A percentile compares a stretch with the other conserved stretches of the same genome.
phyloP scores from a whole-genome alignment of 2,113 vertebrate species.

The Vanacampus margaritifer region DNA sequence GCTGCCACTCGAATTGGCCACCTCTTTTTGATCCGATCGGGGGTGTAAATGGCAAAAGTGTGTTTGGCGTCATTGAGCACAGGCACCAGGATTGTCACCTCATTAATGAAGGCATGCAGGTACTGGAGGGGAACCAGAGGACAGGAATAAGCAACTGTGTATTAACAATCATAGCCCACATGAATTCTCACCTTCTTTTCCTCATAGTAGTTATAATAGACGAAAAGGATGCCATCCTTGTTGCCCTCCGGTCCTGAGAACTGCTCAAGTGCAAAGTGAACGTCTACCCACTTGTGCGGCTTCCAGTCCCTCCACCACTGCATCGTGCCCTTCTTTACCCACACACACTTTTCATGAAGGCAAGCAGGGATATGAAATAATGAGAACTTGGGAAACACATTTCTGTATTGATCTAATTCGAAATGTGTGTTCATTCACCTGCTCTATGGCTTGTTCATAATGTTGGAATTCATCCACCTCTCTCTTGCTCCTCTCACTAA shows the following conservation, averaged over 20 bases:
- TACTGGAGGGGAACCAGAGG: constrained; percentile 72
- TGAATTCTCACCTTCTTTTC: constrained; percentile 89
- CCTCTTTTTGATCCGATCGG: constrained; percentile 88
- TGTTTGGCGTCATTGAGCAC: constrained; percentile 88
- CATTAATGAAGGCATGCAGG: constrained; percentile 92
- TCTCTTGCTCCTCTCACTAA: constrained; percentile 85
- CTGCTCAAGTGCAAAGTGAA: constrained; percentile 91
- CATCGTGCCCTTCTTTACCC: constrained; percentile 92
- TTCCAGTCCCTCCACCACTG: constrained; percentile 98
- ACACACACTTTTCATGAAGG: constrained; percentile 80
- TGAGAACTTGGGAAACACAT: not conserved
- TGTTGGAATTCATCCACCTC: constrained; percentile 92
- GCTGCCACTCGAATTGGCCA: constrained; percentile 91
- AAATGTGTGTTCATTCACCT: constrained; percentile 67
- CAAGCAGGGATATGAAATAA: not conserved
- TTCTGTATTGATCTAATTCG: not conserved
- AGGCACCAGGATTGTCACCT: constrained; percentile 91
- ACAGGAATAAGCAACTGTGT: not conserved
- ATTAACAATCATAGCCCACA: not conserved
- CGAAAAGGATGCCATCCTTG: constrained; percentile 91
- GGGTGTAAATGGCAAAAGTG: constrained; percentile 91
- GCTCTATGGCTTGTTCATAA: constrained; percentile 92
- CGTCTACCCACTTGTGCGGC: constrained; percentile 90
- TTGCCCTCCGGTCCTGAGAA: constrained; percentile 85
- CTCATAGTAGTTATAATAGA: constrained; percentile 89